Conservation (phyloP, 2,113 vertebrate genomes). For the Xyrauchen texanus region DNA sequence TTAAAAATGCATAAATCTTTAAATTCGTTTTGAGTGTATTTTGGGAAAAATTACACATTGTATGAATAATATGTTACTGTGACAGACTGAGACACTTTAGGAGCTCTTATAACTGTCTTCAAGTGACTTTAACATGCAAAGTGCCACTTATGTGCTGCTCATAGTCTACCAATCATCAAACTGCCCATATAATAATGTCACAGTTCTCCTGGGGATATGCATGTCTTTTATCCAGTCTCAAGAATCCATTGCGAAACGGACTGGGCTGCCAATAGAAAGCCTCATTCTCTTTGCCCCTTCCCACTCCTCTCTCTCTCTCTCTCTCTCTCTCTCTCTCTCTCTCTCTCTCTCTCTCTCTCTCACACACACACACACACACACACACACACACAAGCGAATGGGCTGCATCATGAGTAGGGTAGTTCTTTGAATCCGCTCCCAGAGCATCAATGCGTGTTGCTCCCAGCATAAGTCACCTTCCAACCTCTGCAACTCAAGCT, state of each 20-base stretch:
- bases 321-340: not conserved
- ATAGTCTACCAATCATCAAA: conserved; percentile 32
- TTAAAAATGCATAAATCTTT: no score
- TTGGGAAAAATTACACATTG: no score
- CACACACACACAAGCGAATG: not conserved
- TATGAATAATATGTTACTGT: no score
- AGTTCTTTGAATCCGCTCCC: conserved; percentile 55
- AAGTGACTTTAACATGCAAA: conserved; percentile 10
- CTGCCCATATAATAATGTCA: conserved; percentile 48
- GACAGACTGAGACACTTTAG: not conserved
- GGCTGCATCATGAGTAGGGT: conserved; percentile 61
- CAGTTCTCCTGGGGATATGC: conserved; percentile 8
- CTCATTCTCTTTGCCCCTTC: conserved; percentile 16
- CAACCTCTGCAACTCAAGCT: conserved; percentile 71
- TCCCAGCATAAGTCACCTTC: conserved; percentile 74
- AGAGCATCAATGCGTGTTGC: conserved; percentile 67
- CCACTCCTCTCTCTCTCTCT: conserved; percentile 26
- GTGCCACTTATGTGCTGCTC: not conserved
- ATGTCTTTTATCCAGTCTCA: conserved; percentile 24
- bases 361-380: not conserved
- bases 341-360: not conserved
- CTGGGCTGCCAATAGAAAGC: conserved; percentile 11
- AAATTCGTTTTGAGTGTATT: no score
- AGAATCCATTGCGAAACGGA: conserved; percentile 32
- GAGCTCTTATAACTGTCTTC: conserved; percentile 11